A percentile compares a stretch with the other conserved stretches of the same genome.
phyloP scores from a whole-genome alignment of 2,113 vertebrate species.

The Ammodramus savannarum region DNA sequence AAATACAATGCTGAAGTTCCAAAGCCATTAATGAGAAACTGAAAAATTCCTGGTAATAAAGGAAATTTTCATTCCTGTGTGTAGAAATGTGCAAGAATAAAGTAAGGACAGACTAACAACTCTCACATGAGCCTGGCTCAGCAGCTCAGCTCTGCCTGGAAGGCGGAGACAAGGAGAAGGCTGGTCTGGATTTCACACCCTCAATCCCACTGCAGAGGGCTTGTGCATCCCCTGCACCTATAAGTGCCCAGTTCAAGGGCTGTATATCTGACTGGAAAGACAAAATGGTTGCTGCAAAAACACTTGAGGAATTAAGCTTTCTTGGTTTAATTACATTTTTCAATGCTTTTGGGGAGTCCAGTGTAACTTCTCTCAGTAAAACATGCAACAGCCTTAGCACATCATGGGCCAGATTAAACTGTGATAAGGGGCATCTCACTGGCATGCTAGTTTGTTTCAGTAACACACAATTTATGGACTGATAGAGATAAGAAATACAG shows the following conservation, averaged over 20 bases:
- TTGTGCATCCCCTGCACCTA: background rate
- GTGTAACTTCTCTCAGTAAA: background rate
- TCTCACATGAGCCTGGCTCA: background rate
- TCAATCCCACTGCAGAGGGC: background rate
- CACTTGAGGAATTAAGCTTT: background rate
- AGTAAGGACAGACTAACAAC: background rate
- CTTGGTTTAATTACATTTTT: background rate
- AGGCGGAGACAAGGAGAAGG: background rate
- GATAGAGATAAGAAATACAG: background rate
- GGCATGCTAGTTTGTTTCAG: background rate
- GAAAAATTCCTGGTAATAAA: background rate
- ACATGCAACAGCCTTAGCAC: background rate
- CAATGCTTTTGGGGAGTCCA: background rate
- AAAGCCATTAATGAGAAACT: background rate
- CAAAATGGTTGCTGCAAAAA: background rate
- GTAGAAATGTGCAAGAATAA: background rate
- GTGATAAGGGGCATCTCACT: background rate
- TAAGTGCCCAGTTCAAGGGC: background rate
- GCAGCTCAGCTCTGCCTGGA: background rate
- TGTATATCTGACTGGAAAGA: background rate
- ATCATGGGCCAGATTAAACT: background rate
- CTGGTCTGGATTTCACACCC: background rate
- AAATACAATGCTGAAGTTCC: background rate
- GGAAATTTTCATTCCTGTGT: accelerated
- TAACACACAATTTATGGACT: background rate